phyloP scores from a whole-genome alignment of 2,888 invertebrate genomes.

The Machimus atricapillus region DNA sequence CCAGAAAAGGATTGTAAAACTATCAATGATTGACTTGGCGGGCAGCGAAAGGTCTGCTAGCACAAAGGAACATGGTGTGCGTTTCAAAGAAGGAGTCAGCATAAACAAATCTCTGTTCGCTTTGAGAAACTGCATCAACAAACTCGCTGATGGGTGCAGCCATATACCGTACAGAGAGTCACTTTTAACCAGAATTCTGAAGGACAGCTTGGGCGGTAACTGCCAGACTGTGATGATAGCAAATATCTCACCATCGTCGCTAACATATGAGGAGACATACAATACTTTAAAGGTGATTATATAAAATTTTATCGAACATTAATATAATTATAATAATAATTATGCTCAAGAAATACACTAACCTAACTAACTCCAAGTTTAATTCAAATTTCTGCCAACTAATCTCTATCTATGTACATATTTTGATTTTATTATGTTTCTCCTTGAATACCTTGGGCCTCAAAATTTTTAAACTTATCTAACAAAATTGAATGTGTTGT shows the following conservation, averaged over 20 bases:
- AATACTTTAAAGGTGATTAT: conserved; percentile 77
- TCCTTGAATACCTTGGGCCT: too few species aligned
- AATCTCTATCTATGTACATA: too few species aligned
- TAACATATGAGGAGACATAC: conserved; percentile 88
- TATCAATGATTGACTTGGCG: conserved; percentile 94
- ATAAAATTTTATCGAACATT: background rate
- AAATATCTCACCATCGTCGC: conserved; percentile 81
- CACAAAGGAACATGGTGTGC: conserved; percentile 79
- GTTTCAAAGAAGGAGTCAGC: conserved; percentile 93
- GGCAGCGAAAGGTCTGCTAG: conserved; percentile 92
- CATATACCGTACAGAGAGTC: conserved; percentile 87
- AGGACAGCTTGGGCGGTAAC: conserved; percentile 92
- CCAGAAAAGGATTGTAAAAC: conserved; percentile 80
- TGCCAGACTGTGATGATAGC: conserved; percentile 95
- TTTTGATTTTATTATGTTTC: too few species aligned
- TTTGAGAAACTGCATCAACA: conserved; percentile 88
- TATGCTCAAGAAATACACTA: too few species aligned
- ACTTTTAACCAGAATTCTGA: conserved; percentile 86
- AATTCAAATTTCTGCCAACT: too few species aligned
- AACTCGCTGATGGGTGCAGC: conserved; percentile 80
- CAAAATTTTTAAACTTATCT: background rate
- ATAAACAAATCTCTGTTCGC: conserved; percentile 91
- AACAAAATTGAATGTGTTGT: background rate
- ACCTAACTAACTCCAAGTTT: too few species aligned
- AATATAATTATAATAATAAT: too few species aligned